Evolutionary conservation across 1,140 invertebrate genomes (phyloP).

Genomic region (Bombus cullumanus): DNA sequence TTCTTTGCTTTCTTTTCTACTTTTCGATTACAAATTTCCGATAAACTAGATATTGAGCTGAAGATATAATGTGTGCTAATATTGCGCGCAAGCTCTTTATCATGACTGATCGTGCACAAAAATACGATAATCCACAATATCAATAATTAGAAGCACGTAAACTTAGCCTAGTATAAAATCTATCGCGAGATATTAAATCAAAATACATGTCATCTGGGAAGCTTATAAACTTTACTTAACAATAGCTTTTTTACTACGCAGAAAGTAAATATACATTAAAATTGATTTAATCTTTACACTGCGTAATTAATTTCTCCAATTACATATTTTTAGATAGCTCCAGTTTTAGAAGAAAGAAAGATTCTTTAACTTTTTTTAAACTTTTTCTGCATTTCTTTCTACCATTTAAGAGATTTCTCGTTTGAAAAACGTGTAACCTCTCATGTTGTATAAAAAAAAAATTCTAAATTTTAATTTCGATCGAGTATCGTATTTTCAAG

Average conservation of each 20-base stretch:
- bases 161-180: neutral
- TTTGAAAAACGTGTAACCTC: neutral
- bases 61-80: neutral
- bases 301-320: no score
- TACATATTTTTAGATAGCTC: no score
- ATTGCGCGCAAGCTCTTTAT: neutral
- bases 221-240: neutral
- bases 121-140: slow-evolving; percentile 13
- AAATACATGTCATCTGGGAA: neutral
- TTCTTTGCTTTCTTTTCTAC: neutral
- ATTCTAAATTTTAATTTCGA: neutral
- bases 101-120: neutral
- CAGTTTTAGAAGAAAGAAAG: no score
- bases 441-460: neutral
- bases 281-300: neutral
- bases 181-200: neutral
- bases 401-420: no score
- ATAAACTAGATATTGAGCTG: neutral
- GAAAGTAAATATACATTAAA: no score
- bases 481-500: slow-evolving; percentile 3
- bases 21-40: neutral
- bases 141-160: neutral
- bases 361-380: no score
- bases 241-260: no score
- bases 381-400: no score